Evolutionary conservation across 2,797 vertebrate species (phyloP).

Genomic region (Ispidina lecontei): DNA sequence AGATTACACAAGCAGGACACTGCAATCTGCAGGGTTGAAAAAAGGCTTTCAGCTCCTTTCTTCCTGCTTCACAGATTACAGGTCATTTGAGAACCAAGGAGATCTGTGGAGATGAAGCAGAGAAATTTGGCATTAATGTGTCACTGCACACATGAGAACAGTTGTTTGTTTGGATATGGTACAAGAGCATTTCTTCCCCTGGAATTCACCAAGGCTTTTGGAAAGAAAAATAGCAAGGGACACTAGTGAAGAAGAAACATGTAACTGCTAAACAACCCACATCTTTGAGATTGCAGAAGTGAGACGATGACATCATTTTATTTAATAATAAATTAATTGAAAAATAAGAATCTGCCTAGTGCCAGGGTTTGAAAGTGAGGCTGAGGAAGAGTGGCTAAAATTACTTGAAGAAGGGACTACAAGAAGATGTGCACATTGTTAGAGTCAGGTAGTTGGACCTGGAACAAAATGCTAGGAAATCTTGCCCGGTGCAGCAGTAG

Average conservation of each 20-base stretch:
- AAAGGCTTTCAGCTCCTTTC: neutral
- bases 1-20: neutral
- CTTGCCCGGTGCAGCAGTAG: neutral
- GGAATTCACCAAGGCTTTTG: neutral
- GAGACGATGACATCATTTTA: neutral
- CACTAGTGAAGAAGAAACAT: neutral
- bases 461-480: neutral
- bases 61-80: neutral
- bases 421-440: neutral
- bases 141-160: neutral
- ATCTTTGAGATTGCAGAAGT: neutral
- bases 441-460: neutral
- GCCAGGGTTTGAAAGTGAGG: neutral
- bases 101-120: neutral
- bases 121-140: neutral
- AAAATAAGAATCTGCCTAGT: neutral
- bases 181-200: neutral
- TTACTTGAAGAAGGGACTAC: neutral
- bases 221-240: neutral
- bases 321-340: neutral
- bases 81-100: conserved; percentile 2
- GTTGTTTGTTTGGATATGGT: neutral
- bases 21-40: neutral
- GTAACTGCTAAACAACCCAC: neutral
- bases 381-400: neutral